A percentile compares a stretch with the other conserved stretches of the same genome.
Conservation (phyloP, 2,797 vertebrate species). For the Borostomias antarcticus region DNA sequence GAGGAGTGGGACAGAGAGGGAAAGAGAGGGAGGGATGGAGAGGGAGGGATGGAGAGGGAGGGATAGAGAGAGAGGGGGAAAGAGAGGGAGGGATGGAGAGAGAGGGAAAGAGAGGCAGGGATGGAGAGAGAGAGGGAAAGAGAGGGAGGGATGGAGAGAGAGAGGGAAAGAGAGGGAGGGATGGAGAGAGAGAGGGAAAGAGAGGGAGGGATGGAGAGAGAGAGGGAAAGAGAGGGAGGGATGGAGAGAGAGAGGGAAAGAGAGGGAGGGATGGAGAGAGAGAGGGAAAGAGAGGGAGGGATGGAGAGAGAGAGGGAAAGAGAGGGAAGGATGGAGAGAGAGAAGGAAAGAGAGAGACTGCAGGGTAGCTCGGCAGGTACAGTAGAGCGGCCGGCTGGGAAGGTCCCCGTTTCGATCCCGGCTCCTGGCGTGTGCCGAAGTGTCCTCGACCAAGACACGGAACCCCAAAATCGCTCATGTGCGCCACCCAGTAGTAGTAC, state of each 20-base stretch:
- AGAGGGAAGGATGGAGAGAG: not conserved
- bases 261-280: slow-evolving; percentile 7
- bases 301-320: not conserved
- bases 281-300: not conserved
- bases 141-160: not conserved
- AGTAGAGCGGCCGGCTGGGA: no score
- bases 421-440: no score
- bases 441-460: no score
- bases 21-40: slow-evolving; percentile 25
- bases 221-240: not conserved
- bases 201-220: not conserved
- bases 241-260: not conserved
- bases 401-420: no score
- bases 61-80: slow-evolving; percentile 15
- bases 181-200: not conserved
- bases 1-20: not conserved
- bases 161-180: not conserved
- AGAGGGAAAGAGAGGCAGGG: not conserved
- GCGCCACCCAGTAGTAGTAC: no score
- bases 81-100: slow-evolving; percentile 1
- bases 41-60: slow-evolving; percentile 15
- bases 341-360: slow-evolving; percentile 27
- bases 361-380: no score
- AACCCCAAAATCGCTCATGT: no score
- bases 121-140: not conserved